These are phyloP conservation scores for Anodontia alba DNA, from an alignment of 2,888 invertebrate species.

Conservation along the genomic window DNA sequence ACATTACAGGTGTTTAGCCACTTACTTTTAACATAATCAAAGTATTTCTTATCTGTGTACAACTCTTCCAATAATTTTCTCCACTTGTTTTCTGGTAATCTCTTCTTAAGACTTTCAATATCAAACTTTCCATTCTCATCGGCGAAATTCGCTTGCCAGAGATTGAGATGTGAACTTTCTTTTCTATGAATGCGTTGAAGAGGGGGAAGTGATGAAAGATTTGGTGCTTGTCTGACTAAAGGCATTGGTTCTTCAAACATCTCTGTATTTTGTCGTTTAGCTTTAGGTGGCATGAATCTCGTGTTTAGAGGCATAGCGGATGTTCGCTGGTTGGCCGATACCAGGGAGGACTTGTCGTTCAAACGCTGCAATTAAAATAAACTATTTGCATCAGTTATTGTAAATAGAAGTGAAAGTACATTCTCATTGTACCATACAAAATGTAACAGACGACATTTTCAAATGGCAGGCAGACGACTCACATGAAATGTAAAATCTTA, in stretches of 20 bases:
- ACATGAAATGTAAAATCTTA: no score
- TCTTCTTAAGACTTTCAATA: slow-evolving; percentile 49
- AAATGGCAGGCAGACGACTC: no score
- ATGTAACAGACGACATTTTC: no score
- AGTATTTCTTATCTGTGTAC: slow-evolving; percentile 74
- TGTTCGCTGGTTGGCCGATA: slow-evolving; percentile 45
- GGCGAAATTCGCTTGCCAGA: slow-evolving; percentile 60
- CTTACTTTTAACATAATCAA: slow-evolving; percentile 74
- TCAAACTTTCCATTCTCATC: slow-evolving; percentile 61
- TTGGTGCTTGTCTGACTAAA: slow-evolving; percentile 49
- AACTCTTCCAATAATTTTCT: slow-evolving; percentile 70
- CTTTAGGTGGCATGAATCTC: slow-evolving; percentile 59
- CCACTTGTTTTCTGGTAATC: slow-evolving; percentile 65
- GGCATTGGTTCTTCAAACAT: slow-evolving; percentile 56
- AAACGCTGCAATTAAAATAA: slow-evolving; percentile 40
- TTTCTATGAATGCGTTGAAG: slow-evolving; percentile 67
- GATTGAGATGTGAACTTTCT: slow-evolving; percentile 47
- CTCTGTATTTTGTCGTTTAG: slow-evolving; percentile 38
- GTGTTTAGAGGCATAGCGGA: slow-evolving; percentile 57
- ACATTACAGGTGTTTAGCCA: no score
- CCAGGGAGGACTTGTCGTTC: slow-evolving; percentile 56
- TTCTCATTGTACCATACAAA: no score
- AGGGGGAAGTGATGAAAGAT: slow-evolving; percentile 56
- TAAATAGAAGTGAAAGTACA: no score
- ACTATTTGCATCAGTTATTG: no score